Evolutionary conservation across 2,888 invertebrate species (phyloP).

Genomic region (Galerucella pusilla): DNA sequence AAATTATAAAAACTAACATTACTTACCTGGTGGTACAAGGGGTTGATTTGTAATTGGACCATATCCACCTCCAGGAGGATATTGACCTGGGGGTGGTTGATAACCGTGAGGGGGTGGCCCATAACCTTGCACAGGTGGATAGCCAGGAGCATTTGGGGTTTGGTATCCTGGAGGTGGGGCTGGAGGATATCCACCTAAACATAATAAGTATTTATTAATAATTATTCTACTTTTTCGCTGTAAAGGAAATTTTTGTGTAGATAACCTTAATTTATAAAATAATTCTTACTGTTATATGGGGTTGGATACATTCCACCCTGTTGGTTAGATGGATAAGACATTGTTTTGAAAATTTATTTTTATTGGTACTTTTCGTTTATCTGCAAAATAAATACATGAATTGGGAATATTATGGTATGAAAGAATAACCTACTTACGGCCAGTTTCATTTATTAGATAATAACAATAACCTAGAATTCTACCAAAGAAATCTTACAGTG

Average conservation of each 20-base stretch:
- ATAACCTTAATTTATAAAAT: not conserved
- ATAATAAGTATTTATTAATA: not conserved
- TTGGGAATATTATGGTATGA: not conserved
- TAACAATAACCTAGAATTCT: constrained; percentile 19
- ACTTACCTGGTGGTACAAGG: constrained; percentile 49
- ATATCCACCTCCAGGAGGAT: constrained; percentile 56
- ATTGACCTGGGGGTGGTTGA: constrained; percentile 51
- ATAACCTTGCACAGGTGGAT: constrained; percentile 48
- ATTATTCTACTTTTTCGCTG: not conserved
- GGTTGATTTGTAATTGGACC: constrained; percentile 60
- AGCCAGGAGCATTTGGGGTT: constrained; percentile 54
- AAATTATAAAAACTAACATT: constrained; percentile 14
- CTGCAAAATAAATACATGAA: not conserved
- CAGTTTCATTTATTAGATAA: constrained; percentile 29
- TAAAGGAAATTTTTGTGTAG: not conserved
- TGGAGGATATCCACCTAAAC: constrained; percentile 50
- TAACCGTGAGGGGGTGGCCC: constrained; percentile 51
- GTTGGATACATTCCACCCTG: constrained; percentile 62
- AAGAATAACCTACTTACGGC: constrained; percentile 15
- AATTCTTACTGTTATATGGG: constrained; percentile 51
- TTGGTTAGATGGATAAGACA: constrained; percentile 58
- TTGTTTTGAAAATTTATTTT: constrained; percentile 17
- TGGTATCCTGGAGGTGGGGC: constrained; percentile 49
- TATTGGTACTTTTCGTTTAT: not conserved
- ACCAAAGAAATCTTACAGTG: constrained; percentile 14